A percentile compares a stretch with the other conserved stretches of the same genome.
Conservation (phyloP, 2,113 vertebrate genomes). For the Chloropsis cyanopogon region DNA sequence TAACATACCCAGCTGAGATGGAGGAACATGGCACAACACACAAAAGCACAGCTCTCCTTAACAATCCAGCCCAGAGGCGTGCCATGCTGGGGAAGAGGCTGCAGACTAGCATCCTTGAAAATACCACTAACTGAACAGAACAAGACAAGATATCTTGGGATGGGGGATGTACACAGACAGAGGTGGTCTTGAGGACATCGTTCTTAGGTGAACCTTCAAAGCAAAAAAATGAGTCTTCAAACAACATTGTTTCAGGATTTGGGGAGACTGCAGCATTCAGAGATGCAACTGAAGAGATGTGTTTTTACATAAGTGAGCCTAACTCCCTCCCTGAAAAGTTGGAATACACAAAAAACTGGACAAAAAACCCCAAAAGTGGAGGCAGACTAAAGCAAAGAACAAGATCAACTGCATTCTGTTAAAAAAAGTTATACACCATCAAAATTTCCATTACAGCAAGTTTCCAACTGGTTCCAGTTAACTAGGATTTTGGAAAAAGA, state of each 20-base stretch:
- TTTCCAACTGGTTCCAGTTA: conserved; percentile 52
- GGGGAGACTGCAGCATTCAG: background rate
- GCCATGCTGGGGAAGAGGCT: background rate
- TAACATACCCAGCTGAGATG: background rate
- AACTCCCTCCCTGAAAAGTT: background rate
- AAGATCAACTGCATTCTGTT: background rate
- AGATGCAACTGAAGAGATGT: background rate
- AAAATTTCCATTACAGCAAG: conserved; percentile 25
- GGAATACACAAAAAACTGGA: background rate
- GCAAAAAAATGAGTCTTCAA: background rate
- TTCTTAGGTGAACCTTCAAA: background rate
- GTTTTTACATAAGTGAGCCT: background rate
- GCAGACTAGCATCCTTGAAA: background rate
- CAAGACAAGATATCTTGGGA: background rate
- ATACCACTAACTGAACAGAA: background rate
- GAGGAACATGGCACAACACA: background rate
- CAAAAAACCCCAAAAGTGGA: background rate
- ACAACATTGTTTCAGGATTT: background rate
- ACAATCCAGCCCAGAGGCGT: background rate
- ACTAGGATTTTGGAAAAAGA: conserved; percentile 19
- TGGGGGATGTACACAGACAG: background rate
- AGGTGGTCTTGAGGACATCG: background rate
- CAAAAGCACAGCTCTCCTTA: background rate
- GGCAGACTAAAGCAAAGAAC: background rate
- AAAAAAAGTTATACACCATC: conserved; percentile 1